Base-by-base conservation (phyloP, 1,140 invertebrate species). In the Piezodorus guildinii region DNA sequence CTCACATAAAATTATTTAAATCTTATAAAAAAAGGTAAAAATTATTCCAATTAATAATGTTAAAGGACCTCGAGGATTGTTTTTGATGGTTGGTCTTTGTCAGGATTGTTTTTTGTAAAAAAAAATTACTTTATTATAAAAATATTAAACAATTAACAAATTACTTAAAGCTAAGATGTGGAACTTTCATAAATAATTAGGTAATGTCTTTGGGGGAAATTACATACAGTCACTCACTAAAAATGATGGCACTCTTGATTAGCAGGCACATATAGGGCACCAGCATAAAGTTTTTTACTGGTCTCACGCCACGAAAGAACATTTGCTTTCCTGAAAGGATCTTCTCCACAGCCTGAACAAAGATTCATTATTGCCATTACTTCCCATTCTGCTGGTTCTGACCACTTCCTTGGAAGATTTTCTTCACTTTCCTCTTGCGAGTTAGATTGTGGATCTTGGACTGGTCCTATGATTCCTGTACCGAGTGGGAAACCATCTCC, bases 321-420 rank as follows among this genome's bases (percentile, higher is more conserved):
- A 1, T 87, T 75, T 0, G 85, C 88, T 67, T 87, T 87, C 30
- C 81, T 81, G 75, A 90, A 90, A 0, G 88, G 87, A 69, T 90
- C 88, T 0, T 77, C 70, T 14, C 81, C 75, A 66, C 87, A 90
- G 3, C 82, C 85, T 49, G 82, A 82, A 71, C 88, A 91, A 2
- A 88, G 74, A 67, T 83, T 78, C 84, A 90, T 87, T 2, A 90
- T 85, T 1, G 82, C 81, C 65, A 78, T 83, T 0, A 90, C 87
- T 72, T 91, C 88, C 21, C 81, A 86, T 72, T 90, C 87, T 0
- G 88, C 88, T 0, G 87, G 87, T 68, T 90, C 87, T n/a, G 85
- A 77, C 68, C 87, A 85, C 80, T 46, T 80, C 76, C 71, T 74
- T 76, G 51, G 62, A 17, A 59, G 23, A 70, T 21, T 21, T 6